phyloP scores from a whole-genome alignment of 2,888 invertebrate genomes.

The Hyposoter dolosus region DNA sequence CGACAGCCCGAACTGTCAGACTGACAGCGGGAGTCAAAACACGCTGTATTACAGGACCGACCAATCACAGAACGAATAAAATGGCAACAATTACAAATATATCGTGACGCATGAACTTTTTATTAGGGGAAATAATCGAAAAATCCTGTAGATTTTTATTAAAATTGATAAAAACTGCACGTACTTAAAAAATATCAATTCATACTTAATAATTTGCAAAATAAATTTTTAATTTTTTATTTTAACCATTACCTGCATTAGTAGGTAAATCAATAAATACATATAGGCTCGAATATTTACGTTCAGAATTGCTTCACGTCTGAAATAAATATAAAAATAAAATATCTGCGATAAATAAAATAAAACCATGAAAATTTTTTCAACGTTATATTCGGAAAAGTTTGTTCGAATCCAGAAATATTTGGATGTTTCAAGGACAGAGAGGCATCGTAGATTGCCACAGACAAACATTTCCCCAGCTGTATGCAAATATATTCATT shows the following conservation, averaged over 20 bases:
- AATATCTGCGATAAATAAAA: too few species aligned
- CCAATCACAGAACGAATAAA: too few species aligned
- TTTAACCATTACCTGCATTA: not conserved
- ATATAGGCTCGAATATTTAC: too few species aligned
- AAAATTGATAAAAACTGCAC: not conserved
- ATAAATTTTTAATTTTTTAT: not conserved
- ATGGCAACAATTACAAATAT: too few species aligned
- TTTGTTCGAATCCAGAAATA: not conserved
- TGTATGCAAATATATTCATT: too few species aligned
- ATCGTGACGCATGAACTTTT: too few species aligned
- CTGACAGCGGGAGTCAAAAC: too few species aligned
- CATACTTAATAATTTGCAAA: not conserved
- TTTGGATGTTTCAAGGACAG: slow-evolving; percentile 1
- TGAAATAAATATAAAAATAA: not conserved
- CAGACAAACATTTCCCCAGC: slow-evolving; percentile 42
- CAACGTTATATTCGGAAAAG: too few species aligned
- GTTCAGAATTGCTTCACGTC: not conserved
- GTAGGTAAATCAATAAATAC: not conserved
- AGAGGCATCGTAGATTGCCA: slow-evolving; percentile 18
- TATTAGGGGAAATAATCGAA: too few species aligned
- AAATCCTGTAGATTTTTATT: not conserved
- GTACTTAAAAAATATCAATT: not conserved
- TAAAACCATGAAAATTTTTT: too few species aligned
- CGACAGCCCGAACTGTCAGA: too few species aligned
- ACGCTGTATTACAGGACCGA: too few species aligned